Base-by-base conservation (phyloP, 37 sponge, comb jelly and placozoan species). In the Crambe crambe region DNA sequence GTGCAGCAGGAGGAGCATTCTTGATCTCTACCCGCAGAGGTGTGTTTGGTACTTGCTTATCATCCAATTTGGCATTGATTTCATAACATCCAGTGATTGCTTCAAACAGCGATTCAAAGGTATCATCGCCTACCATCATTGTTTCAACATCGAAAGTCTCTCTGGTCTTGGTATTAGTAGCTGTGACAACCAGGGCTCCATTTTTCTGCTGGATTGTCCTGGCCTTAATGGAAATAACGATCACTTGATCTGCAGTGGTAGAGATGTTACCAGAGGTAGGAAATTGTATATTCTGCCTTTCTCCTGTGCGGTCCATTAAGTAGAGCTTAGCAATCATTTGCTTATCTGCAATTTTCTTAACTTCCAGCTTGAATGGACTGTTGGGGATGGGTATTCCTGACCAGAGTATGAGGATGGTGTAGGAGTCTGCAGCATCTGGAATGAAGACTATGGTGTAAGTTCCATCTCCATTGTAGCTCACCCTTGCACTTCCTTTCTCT, bases 311-410 rank as follows among this genome's bases (percentile, higher is more conserved):
- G 31, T 79, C 68, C 35, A 56, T 43, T 10, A 54, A 37, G 57
- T 47, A 68, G 25, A 79, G 79, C 68, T 66, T 64, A 37, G 56
- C 51, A 23, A 79, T 67, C 32, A 79, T 51, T 42, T 79, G 32
- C 32, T 80, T 85, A 15, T 35, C 29, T 8, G 80, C 47, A n/a
- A 30, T 58, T 12, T 86, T 82, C 6, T 22, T 42, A 58, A 87
- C 85, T 9, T 29, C 29, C 8, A 87, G 37, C 6, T 39, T 8
- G 35, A 88, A 93, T 8, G 94, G 94, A 41, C 84, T 78, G 26
- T 87, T 87, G 0, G 62, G 76, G 21, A 93, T 68, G 61, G 90
- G 67, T 54, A 64, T 73, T 22, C 82, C 82, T 22, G 67, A 65
- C 90, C 88, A 78, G 20, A 21, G 74, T 21, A 74, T 60, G 1